phyloP scores from a whole-genome alignment of 2,888 invertebrate genomes.

The Leptarthrus brevirostris region DNA sequence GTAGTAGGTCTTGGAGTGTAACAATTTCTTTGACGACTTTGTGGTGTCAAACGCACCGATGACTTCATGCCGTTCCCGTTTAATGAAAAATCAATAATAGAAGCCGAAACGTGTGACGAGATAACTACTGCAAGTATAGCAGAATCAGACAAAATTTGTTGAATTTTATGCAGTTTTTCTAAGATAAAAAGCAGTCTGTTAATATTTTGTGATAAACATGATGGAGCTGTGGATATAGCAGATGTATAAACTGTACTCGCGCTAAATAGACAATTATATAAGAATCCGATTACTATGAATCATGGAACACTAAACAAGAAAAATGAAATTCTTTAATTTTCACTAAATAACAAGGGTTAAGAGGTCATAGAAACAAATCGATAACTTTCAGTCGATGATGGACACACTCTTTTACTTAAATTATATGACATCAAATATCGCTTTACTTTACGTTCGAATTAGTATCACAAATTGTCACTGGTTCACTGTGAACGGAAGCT shows the following conservation, averaged over 20 bases:
- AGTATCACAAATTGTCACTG: not conserved
- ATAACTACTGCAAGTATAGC: no score
- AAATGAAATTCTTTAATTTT: conserved; percentile 10
- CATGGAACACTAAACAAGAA: conserved; percentile 5
- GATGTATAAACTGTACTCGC: no score
- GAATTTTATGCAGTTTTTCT: no score
- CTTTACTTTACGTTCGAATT: not conserved
- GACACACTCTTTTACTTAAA: not conserved
- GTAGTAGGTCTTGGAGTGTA: not conserved
- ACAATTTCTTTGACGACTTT: not conserved
- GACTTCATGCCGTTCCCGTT: conserved; percentile 25
- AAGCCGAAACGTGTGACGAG: not conserved
- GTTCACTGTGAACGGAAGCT: not conserved
- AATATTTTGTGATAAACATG: no score
- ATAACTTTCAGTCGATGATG: conserved; percentile 14
- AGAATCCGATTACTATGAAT: conserved; percentile 6
- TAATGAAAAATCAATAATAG: conserved; percentile 38
- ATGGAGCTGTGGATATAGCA: no score
- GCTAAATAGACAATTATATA: conserved; percentile 26
- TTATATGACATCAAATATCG: not conserved
- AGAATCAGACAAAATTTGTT: no score
- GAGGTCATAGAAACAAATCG: conserved; percentile 27
- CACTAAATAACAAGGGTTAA: conserved; percentile 6
- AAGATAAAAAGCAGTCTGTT: no score
- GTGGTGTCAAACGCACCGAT: conserved; percentile 22